Evolutionary conservation across 2,113 vertebrate species (phyloP).

Genomic region (Paralichthys olivaceus): DNA sequence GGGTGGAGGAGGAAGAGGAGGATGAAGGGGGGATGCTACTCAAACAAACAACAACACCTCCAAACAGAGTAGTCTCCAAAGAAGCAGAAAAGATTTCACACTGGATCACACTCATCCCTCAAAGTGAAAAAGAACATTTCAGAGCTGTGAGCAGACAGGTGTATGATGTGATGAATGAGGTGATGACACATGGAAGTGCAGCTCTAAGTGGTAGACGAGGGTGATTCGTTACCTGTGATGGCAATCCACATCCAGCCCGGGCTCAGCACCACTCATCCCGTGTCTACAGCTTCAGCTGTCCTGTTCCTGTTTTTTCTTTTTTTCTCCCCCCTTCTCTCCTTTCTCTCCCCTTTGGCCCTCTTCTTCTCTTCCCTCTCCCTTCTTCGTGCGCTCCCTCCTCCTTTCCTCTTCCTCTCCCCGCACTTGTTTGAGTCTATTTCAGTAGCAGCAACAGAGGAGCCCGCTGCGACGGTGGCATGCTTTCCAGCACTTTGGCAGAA

Average conservation of each 20-base stretch:
- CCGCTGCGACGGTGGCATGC: slow-evolving; percentile 81
- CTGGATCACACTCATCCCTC: background rate
- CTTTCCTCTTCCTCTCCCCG: slow-evolving; percentile 47
- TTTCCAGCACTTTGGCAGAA: slow-evolving; percentile 86
- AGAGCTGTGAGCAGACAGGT: background rate
- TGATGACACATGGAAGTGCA: slow-evolving; percentile 18
- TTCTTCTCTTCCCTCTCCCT: slow-evolving; percentile 43
- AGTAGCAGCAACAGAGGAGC: slow-evolving; percentile 78
- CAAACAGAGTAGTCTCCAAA: slow-evolving; percentile 18
- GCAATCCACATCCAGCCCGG: slow-evolving; percentile 75
- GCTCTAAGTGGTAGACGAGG: slow-evolving; percentile 1
- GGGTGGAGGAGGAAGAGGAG: no score
- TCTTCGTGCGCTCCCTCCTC: slow-evolving; percentile 37
- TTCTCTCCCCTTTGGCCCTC: slow-evolving; percentile 38
- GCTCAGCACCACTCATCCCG: slow-evolving; percentile 74
- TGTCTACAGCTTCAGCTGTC: slow-evolving; percentile 59
- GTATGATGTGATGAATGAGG: background rate
- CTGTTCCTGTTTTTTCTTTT: slow-evolving; percentile 20
- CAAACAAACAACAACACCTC: slow-evolving; percentile 3
- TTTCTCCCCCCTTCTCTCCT: slow-evolving; percentile 18
- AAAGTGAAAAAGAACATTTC: slow-evolving; percentile 4
- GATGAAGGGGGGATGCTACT: background rate
- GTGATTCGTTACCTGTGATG: slow-evolving; percentile 71
- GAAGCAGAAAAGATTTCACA: slow-evolving; percentile 12
- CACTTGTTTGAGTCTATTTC: slow-evolving; percentile 87